Base-by-base conservation (phyloP, 2,888 invertebrate genomes). In the Tinea semifulvella region DNA sequence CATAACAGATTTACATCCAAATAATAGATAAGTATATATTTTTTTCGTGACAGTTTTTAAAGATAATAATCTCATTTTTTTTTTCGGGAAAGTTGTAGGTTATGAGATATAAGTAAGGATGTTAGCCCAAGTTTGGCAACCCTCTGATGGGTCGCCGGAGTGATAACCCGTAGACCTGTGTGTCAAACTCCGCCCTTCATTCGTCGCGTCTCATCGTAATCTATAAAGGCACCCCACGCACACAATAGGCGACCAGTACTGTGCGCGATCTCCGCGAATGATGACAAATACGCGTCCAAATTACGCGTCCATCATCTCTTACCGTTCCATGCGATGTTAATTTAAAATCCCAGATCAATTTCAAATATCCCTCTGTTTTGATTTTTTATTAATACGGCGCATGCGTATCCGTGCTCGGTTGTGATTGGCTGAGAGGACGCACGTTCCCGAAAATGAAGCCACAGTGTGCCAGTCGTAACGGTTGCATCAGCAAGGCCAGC, bases 401-500 rank as follows among this genome's bases (percentile, higher is more conserved):
- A 72, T 65, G 77, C 76, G 76, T 43, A n/a, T 61, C 53, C 47
- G 50, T 54, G 49, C 59, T 51, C 50, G 53, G 52, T 58, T 67
- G 77, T 75, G 75, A 76, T 77, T 77, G 75, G 71, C 51, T 60
- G 61, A 51, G 58, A 55, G 57, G 6, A 14, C 55, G 58, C 63
- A 65, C 65, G 62, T 63, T 60, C 53, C 56, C 57, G 57, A 69
- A 65, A 56, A 79, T 77, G 80, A 76, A 69, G 71, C 70, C 55
- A 7, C 8, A 7, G 19, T 10, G 7, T 17, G 63, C 55, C 61
- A 68, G 69, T 68, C 74, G 77, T 49, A 53, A 67, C n/a, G 55
- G 65, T 64, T 80, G 80, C 60, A 80, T 77, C 56, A 82, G 83
- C 61, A 86, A 86, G 57, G 89, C 88, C 55, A 91, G 89, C 63